Conservation (phyloP, 2,113 vertebrate species). For the Cololabis saira region DNA sequence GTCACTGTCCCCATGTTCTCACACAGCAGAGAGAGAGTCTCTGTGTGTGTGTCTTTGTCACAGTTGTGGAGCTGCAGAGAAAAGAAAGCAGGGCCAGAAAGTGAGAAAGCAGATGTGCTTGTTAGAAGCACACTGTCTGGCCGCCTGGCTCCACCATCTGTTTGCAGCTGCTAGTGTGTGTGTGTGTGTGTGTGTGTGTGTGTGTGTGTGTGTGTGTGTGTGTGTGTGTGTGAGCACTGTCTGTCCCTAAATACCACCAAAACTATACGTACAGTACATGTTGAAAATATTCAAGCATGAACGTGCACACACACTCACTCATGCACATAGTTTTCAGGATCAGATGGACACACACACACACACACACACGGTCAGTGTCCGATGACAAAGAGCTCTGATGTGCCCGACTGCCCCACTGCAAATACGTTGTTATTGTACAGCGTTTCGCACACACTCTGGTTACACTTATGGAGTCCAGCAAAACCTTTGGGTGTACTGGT, state of each 20-base stretch:
- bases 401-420: too few species aligned
- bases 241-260: neutral
- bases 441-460: too few species aligned
- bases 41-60: constrained; percentile 36
- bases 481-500: too few species aligned
- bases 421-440: too few species aligned
- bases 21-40: constrained; percentile 18
- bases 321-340: too few species aligned
- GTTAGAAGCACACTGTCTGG: constrained; percentile 65
- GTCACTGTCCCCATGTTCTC: constrained; percentile 38
- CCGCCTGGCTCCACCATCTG: constrained; percentile 67
- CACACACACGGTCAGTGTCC: too few species aligned
- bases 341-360: too few species aligned
- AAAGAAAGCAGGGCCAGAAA: constrained; percentile 28
- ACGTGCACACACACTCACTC: too few species aligned
- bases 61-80: neutral
- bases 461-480: too few species aligned
- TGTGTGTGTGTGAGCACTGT: constrained; percentile 22
- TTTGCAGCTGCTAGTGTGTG: constrained; percentile 72
- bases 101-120: constrained; percentile 71
- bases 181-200: constrained; percentile 28
- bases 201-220: constrained; percentile 31
- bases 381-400: too few species aligned
- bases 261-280: neutral
- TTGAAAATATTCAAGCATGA: neutral